Base-by-base conservation (phyloP, 23 tunicate genomes). In the Trididemnum nubilum region DNA sequence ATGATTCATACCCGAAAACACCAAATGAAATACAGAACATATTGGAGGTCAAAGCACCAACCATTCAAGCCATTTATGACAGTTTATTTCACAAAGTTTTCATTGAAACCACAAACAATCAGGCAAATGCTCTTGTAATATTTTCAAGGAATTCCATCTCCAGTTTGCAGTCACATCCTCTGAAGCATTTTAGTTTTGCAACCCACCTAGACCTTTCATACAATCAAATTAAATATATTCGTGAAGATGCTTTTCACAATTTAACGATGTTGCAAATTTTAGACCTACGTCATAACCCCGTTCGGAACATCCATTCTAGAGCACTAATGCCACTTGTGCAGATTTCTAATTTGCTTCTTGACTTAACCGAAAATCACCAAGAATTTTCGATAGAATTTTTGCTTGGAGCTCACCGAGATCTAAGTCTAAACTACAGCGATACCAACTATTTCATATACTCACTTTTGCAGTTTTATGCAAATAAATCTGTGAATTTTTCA, bases 261-360 rank as follows among this genome's bases (percentile, higher is more conserved):
- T 34, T 57, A 28, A 34, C 18, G 1, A 23, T 33, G 59, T 36
- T 79, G 4, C 50, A 61, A 60, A 1, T 25, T 1, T 34, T 79
- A 33, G 83, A 79, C 22, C 32, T 79, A 31, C 71, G 83, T 2
- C 1, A 79, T 72, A 79, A 79, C 30, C 83, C 83, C 9, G 34
- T 79, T 36, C 71, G 83, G 0, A 15, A 22, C 24, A 61, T 79
- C 26, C 32, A 60, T 15, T 32, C 83, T n/a, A 60, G 51, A 32
- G 28, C 51, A 33, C 60, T 79, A 33, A 30, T n/a, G 1, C 1
- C 22, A 32, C 51, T 79, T 2, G 1, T 18, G 21, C 18, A 59
- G 0, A 2, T 79, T 9, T 18, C 58, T 1, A 2, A 59, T 0
- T 2, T 79, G 21, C 23, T 2, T 12, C 18, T 79, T 7, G 31